Conservation (phyloP, 1,140 invertebrate species). For the Penaeus chinensis region DNA sequence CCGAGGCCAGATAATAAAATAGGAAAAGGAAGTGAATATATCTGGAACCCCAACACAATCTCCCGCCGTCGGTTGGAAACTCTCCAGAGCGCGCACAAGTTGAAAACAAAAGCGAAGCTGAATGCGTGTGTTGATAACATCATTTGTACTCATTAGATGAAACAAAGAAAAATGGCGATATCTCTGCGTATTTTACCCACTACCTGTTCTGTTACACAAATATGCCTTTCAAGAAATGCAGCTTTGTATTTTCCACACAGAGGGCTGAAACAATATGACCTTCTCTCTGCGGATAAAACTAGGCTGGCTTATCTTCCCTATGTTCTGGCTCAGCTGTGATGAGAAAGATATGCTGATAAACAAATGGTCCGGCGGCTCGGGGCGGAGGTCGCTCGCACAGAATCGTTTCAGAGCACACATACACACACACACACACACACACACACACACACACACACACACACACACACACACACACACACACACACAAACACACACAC, state of each 20-base stretch:
- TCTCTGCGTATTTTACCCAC: slow-evolving; percentile 12
- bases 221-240: slow-evolving; percentile 15
- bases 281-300: background rate
- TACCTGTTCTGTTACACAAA: slow-evolving; percentile 20
- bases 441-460: too few species aligned
- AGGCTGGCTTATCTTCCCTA: background rate
- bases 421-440: too few species aligned
- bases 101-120: slow-evolving; percentile 52
- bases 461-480: too few species aligned
- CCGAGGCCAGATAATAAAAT: slow-evolving; percentile 8
- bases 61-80: background rate
- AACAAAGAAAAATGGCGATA: slow-evolving; percentile 42
- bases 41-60: slow-evolving; percentile 30
- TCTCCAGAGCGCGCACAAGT: slow-evolving; percentile 40
- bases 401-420: too few species aligned
- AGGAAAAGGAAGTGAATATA: slow-evolving; percentile 37
- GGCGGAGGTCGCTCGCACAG: too few species aligned
- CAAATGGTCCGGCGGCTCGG: too few species aligned
- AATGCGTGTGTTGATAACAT: slow-evolving; percentile 57
- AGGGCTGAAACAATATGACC: slow-evolving; percentile 13
- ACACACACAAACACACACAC: too few species aligned
- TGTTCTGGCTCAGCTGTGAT: too few species aligned
- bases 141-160: slow-evolving; percentile 58
- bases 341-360: too few species aligned
- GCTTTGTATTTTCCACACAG: slow-evolving; percentile 27